Evolutionary conservation across 2,113 vertebrate genomes (phyloP), one percentile per base, ranked within the genome.

Genomic region (Ptychochromis oligacanthus): DNA sequence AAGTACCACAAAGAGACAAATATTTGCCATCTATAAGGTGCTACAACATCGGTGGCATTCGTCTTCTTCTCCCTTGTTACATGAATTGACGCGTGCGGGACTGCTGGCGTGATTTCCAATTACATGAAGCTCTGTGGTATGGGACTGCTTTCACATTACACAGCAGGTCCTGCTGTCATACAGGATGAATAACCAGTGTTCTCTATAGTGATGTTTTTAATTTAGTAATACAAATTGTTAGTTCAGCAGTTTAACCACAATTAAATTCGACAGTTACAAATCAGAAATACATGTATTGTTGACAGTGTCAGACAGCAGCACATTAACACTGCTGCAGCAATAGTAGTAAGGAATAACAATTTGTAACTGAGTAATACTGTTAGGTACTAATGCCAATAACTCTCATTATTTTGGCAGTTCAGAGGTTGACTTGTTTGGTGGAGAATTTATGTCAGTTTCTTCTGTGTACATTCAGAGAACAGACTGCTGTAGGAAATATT

Each of bases 71-170:
- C 82, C 80, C 60, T 38, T 20, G 85, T 76, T 83, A 22, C 77
- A 52, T 62, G 28, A 83, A 64, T 56, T 56, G 85, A 64, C 80
- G 64, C 54, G 34, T 31, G 57, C 85, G 22, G 61, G 84, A 88
- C 79, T 59, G 28, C 80, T 36, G 31, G 28, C 77, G 64, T 83
- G 75, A 88, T 87, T 88, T 89, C 80, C 86, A 93, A 87, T 88
- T 75, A 88, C 79, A 59, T 36, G 15, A 36, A 86, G 64, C 80
- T 81, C 56, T 79, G 83, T 64, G 62, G 70, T 72, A 13, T 81
- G 67, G 84, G 70, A 90, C 87, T 87, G 84, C 83, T 86, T 91
- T 90, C 28, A 72, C 55, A 61, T 86, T 75, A 81, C 72, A 59
- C 22, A 2, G 67, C 83, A 79, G 75, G 56, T 75, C 64, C 74